These are phyloP conservation scores for Remorina albescens DNA, from an alignment of 2,797 vertebrate species.

Conservation along the genomic window DNA sequence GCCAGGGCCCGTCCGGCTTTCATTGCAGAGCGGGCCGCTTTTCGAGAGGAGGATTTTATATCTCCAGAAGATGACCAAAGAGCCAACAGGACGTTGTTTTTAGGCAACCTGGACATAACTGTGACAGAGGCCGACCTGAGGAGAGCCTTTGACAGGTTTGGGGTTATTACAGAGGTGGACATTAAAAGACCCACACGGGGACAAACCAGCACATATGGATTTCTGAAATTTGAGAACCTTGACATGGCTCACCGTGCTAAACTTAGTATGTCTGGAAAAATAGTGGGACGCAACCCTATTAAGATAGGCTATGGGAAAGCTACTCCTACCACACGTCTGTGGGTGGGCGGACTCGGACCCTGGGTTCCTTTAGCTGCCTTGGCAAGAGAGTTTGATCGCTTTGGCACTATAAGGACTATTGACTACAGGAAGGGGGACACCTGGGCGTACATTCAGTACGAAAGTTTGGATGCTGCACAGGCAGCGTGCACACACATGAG, in stretches of 20 bases:
- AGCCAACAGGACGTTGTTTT: conserved; percentile 96
- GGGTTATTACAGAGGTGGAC: conserved; percentile 97
- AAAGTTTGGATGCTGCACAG: conserved; percentile 97
- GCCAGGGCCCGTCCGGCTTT: conserved; percentile 91
- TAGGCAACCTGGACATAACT: conserved; percentile 96
- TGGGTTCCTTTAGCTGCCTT: conserved; percentile 96
- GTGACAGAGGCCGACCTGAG: conserved; percentile 94
- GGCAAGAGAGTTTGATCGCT: conserved; percentile 97
- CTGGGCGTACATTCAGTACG: conserved; percentile 99
- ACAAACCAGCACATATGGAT: conserved; percentile 96
- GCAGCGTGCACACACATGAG: conserved; percentile 98
- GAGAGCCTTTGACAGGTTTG: conserved; percentile 95
- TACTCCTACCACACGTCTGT: conserved; percentile 95
- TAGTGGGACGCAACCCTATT: conserved; percentile 94
- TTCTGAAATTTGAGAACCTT: conserved; percentile 98
- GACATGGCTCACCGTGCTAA: conserved; percentile 99
- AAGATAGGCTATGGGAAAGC: conserved; percentile 99
- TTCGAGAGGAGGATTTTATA: conserved; percentile 95
- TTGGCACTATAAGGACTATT: conserved; percentile 97
- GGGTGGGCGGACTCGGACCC: conserved; percentile 96
- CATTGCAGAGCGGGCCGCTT: conserved; percentile 89
- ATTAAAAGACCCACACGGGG: conserved; percentile 93
- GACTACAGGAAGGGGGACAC: conserved; percentile 98
- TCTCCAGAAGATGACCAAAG: conserved; percentile 97
- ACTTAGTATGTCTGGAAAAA: conserved; percentile 97